Base-by-base conservation (phyloP, 2,888 invertebrate species). In the Andrena flavipes region DNA sequence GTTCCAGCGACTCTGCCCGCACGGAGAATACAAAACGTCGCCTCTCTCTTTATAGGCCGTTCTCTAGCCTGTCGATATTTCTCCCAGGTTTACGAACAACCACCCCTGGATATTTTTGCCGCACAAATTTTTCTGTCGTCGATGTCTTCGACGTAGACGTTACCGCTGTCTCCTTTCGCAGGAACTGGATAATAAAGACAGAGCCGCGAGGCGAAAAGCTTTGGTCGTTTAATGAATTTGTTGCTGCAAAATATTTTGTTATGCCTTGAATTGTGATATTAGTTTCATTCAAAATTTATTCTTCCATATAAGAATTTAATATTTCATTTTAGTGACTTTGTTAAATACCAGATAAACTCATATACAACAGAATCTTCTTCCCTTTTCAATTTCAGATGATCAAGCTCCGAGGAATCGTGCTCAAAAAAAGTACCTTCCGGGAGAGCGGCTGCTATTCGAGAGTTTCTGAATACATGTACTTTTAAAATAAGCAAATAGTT, bases 1-100 rank as follows among this genome's bases (percentile, higher is more conserved):
- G 88, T 81, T 77, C 88, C 78, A 72, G 71, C 83, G 70, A 69
- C 79, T 76, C 75, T 70, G 74, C 77, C 59, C 71, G 64, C 75
- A 74, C 49, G 69, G 80, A 76, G 83, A 77, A 79, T 68, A 64
- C 82, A 77, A 78, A 84, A 77, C 67, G 56, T 56, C 74, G 26
- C 16, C 16, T 33, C 26, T 33, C 64, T 33, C 48, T 81, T 73
- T 75, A 69, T 67, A 29, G 51, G 10, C 68, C 35, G 62, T 63
- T 26, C 62, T 23, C 33, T 54, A 30, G 69, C 68, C 49, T 70
- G 81, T 70, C 81, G 81, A 82, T 80, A 82, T 82, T 82, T 82
- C 71, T 82, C 59, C 56, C 49, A 23, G 69, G 56, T 76, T 82
- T 64, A 64, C 76, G 76, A 62, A 64, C 48, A 48, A 67, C 48